phyloP scores from a whole-genome alignment of 2,113 vertebrate species.

The Felis catus region F.catus_Fca126_mat1.0 CM031416.1:61938501-61939000 shows the following conservation, averaged over 20 bases:
- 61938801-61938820: background rate
- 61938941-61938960: background rate
- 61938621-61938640: background rate
- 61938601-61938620: background rate
- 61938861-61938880: background rate
- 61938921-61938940: background rate
- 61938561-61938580: background rate
- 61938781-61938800: slow-evolving; percentile 35
- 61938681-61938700: background rate
- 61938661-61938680: background rate
- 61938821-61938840: background rate
- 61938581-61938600: background rate
- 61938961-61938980: background rate
- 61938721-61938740: background rate
- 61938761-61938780: background rate
- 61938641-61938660: background rate
- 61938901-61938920: background rate
- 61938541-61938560: background rate
- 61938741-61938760: background rate
- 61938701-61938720: background rate
- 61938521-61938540: background rate
- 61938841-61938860: background rate
- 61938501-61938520: background rate
- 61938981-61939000: background rate
- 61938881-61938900: background rate